Evolutionary conservation across 2,888 invertebrate species (phyloP).

Genomic region (Neocrepidodera transversa): DNA sequence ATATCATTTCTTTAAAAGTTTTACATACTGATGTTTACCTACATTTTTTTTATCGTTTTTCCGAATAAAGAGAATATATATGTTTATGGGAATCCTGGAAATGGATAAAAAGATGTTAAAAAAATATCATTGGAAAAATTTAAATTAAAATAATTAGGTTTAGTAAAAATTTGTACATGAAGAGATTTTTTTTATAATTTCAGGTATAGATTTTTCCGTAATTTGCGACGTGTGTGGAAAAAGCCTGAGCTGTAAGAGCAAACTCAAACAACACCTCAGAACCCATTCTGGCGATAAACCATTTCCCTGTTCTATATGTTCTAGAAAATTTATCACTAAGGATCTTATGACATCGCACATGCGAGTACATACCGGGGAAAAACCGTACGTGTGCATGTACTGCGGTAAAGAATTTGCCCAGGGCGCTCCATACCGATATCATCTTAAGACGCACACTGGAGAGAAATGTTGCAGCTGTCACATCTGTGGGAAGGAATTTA

Average conservation of each 20-base stretch:
- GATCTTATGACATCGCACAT: conserved; percentile 52
- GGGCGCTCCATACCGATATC: conserved; percentile 45
- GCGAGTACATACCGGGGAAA: conserved; percentile 50
- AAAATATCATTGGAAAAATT: too few species aligned
- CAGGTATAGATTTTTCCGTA: conserved; percentile 61
- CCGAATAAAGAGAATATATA: too few species aligned
- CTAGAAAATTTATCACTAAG: conserved; percentile 54
- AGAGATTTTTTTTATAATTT: too few species aligned
- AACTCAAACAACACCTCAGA: conserved; percentile 49
- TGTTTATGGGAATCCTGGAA: too few species aligned
- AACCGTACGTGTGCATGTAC: conserved; percentile 47
- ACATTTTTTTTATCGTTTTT: too few species aligned
- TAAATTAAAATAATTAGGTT: too few species aligned
- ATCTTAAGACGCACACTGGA: conserved; percentile 44
- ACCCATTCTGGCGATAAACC: conserved; percentile 55
- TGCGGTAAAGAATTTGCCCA: conserved; percentile 45
- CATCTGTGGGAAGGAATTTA: conserved; percentile 36
- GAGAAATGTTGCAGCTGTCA: conserved; percentile 35
- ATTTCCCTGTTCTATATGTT: conserved; percentile 53
- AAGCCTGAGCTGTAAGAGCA: conserved; percentile 42
- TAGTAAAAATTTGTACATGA: too few species aligned
- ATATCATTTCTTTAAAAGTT: too few species aligned
- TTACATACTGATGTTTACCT: too few species aligned
- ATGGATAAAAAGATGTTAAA: too few species aligned
- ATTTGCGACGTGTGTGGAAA: conserved; percentile 46